A percentile compares a stretch with the other conserved stretches of the same genome.
phyloP scores from a whole-genome alignment of 2,113 vertebrate genomes.

The Nerophis lumbriciformis region DNA sequence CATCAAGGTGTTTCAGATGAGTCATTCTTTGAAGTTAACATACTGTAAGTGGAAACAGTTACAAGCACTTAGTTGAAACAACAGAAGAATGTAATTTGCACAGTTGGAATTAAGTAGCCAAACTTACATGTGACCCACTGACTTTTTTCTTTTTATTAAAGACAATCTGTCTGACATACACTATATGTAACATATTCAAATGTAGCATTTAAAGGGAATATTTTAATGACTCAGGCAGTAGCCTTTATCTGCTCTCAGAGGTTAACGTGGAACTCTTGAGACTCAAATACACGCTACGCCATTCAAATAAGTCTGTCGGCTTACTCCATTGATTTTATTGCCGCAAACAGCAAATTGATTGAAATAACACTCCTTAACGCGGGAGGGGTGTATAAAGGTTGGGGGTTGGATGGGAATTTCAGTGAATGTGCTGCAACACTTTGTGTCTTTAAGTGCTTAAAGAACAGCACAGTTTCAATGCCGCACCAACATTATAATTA shows the following conservation, averaged over 20 bases:
- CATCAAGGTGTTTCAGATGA: constrained; percentile 35
- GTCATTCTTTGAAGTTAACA: constrained; percentile 56
- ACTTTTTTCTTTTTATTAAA: constrained; percentile 3
- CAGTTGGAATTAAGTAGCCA: constrained; percentile 54
- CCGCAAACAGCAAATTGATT: constrained; percentile 55
- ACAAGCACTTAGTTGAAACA: constrained; percentile 61
- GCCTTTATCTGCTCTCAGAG: constrained; percentile 47
- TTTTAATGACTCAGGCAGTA: constrained; percentile 61
- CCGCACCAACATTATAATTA: constrained; percentile 18
- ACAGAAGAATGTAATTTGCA: constrained; percentile 54
- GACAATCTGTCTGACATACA: constrained; percentile 31
- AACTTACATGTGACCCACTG: constrained; percentile 36
- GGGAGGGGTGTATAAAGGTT: constrained; percentile 39
- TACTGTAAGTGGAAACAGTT: constrained; percentile 55
- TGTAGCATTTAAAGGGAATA: constrained; percentile 44
- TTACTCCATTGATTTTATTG: constrained; percentile 60
- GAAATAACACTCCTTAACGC: constrained; percentile 52
- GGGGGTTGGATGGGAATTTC: constrained; percentile 17
- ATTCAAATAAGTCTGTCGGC: constrained; percentile 56
- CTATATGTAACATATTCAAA: constrained; percentile 48
- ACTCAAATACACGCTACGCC: constrained; percentile 52
- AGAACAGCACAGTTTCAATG: constrained; percentile 7
- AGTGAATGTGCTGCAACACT: constrained; percentile 11
- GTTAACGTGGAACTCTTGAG: constrained; percentile 49
- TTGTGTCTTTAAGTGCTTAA: constrained; percentile 15